These are phyloP conservation scores for Drosophila pruinosa DNA, from an alignment of 1,140 invertebrate genomes.

Conservation along the genomic window DNA sequence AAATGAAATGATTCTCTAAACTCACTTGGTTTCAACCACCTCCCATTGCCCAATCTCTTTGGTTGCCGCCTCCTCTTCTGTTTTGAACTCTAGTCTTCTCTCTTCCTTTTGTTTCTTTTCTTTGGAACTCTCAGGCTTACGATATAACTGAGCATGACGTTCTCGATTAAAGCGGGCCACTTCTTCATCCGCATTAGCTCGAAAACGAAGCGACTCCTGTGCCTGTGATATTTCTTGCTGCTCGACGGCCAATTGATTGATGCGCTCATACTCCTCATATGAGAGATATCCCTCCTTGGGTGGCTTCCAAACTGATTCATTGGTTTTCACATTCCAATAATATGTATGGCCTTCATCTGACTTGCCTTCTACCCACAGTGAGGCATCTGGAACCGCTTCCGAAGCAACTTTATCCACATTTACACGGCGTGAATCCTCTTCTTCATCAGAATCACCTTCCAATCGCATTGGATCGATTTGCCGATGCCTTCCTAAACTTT, in stretches of 20 bases:
- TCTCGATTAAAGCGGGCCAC: conserved; percentile 83
- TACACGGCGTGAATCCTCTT: conserved; percentile 79
- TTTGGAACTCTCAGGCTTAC: conserved; percentile 50
- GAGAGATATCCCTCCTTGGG: conserved; percentile 87
- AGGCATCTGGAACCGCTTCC: conserved; percentile 77
- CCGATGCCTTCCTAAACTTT: conserved; percentile 3
- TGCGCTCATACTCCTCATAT: conserved; percentile 86
- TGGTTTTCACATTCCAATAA: conserved; percentile 91
- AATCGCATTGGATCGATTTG: conserved; percentile 78
- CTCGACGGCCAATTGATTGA: conserved; percentile 84
- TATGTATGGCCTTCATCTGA: conserved; percentile 88
- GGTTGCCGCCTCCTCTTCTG: conserved; percentile 83
- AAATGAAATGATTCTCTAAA: neutral
- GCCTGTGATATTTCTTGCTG: conserved; percentile 83
- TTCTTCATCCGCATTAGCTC: conserved; percentile 76
- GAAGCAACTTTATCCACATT: conserved; percentile 72
- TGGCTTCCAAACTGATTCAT: conserved; percentile 87
- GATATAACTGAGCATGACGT: conserved; percentile 54
- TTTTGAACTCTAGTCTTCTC: conserved; percentile 81
- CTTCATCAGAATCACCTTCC: conserved; percentile 78
- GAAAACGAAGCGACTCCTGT: conserved; percentile 65
- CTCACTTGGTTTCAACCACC: conserved; percentile 84
- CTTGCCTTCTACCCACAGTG: conserved; percentile 88
- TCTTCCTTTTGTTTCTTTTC: conserved; percentile 83
- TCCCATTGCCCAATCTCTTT: conserved; percentile 88